Conservation (phyloP, 2,888 invertebrate genomes). For the Heliothis peltigera region DNA sequence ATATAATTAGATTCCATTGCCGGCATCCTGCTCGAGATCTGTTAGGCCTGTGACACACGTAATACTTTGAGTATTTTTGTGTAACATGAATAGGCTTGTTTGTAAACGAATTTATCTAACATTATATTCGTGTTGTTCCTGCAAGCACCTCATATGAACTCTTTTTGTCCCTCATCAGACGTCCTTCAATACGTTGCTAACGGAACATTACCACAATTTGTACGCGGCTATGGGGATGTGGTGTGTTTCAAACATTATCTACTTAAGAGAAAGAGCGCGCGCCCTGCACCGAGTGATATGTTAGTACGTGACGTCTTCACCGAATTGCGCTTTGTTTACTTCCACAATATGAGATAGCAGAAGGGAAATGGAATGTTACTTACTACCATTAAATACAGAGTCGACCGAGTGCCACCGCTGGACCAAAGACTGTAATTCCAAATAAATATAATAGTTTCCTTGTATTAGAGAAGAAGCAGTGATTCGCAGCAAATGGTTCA, state of each 20-base stretch:
- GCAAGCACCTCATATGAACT: too few species aligned
- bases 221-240: too few species aligned
- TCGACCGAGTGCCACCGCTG: neutral
- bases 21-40: slow-evolving; percentile 47
- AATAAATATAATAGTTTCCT: slow-evolving; percentile 25
- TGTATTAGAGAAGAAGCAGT: slow-evolving; percentile 6
- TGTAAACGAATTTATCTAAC: neutral
- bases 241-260: neutral
- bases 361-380: slow-evolving; percentile 17
- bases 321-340: slow-evolving; percentile 46
- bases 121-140: neutral
- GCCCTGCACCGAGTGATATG: slow-evolving; percentile 26
- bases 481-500: slow-evolving; percentile 25
- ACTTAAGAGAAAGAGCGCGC: neutral
- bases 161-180: too few species aligned
- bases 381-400: neutral
- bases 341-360: slow-evolving; percentile 26
- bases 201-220: too few species aligned
- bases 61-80: slow-evolving; percentile 14
- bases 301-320: slow-evolving; percentile 36
- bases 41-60: slow-evolving; percentile 35
- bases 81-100: slow-evolving; percentile 3
- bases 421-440: slow-evolving; percentile 23
- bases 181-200: too few species aligned
- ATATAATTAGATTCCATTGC: slow-evolving; percentile 61